Percentiles rank a stretch among this genome's conserved stretches.
Conservation (phyloP, 2,888 invertebrate species). For the Xylocampa areola region DNA sequence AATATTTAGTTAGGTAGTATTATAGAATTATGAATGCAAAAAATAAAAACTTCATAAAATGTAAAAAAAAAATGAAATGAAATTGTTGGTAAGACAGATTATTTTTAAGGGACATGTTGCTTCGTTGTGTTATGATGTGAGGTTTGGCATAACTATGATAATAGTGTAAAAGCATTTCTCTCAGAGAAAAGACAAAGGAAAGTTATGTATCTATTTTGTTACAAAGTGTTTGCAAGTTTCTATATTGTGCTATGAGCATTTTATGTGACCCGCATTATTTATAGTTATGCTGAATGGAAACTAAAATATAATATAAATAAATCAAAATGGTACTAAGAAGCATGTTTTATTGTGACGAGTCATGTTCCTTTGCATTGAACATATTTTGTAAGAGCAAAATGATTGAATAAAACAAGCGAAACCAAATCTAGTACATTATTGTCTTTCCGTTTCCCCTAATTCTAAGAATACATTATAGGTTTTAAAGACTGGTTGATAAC, state of each 20-base stretch:
- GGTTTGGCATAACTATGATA: slow-evolving; percentile 90
- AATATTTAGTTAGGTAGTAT: slow-evolving; percentile 89
- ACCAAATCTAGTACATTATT: slow-evolving; percentile 83
- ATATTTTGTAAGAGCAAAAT: slow-evolving; percentile 90
- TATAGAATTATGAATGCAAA: slow-evolving; percentile 90
- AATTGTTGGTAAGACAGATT: slow-evolving; percentile 91
- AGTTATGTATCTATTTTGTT: slow-evolving; percentile 90
- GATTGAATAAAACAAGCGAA: slow-evolving; percentile 90
- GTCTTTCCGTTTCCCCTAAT: slow-evolving; percentile 59
- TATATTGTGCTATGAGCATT: slow-evolving; percentile 90
- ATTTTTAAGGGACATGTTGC: slow-evolving; percentile 91
- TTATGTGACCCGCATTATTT: slow-evolving; percentile 89
- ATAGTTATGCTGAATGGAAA: slow-evolving; percentile 90
- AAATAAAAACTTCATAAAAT: slow-evolving; percentile 89
- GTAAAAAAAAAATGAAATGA: slow-evolving; percentile 90
- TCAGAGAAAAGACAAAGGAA: slow-evolving; percentile 85
- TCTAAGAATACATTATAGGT: slow-evolving; percentile 9
- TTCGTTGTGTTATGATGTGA: slow-evolving; percentile 88
- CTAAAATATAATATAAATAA: slow-evolving; percentile 89
- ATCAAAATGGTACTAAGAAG: slow-evolving; percentile 90
- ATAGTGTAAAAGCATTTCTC: slow-evolving; percentile 86
- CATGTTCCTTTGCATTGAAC: slow-evolving; percentile 90
- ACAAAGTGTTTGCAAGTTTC: slow-evolving; percentile 90
- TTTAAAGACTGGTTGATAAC: too few relatives aligned
- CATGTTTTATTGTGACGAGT: slow-evolving; percentile 90